Evolutionary conservation across 2,797 vertebrate species (phyloP).

Genomic region (Sebastes diaconus): DNA sequence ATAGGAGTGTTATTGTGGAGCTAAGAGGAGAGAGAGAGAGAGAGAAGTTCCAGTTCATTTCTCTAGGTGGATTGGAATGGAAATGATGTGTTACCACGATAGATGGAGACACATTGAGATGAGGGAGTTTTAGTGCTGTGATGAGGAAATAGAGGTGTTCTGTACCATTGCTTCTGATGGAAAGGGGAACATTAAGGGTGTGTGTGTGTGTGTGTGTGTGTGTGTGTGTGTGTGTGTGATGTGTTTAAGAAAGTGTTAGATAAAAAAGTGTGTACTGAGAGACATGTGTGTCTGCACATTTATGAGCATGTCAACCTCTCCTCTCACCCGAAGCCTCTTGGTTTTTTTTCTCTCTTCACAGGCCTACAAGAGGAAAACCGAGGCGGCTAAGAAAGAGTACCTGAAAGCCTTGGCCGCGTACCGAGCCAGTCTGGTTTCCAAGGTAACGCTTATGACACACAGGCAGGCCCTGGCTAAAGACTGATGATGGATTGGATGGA

Average conservation of each 20-base stretch:
- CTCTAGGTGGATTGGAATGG: slow-evolving; percentile 80
- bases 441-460: slow-evolving; percentile 88
- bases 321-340: slow-evolving; percentile 63
- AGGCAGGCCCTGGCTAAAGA: slow-evolving; percentile 64
- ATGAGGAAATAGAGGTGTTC: slow-evolving; percentile 81
- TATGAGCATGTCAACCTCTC: slow-evolving; percentile 57
- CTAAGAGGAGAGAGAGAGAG: slow-evolving; percentile 39
- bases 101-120: slow-evolving; percentile 79
- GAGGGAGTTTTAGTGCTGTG: slow-evolving; percentile 77
- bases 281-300: slow-evolving; percentile 33
- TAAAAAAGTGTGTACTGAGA: slow-evolving; percentile 17
- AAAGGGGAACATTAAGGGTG: slow-evolving; percentile 64
- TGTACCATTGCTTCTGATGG: slow-evolving; percentile 78
- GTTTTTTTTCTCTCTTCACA: slow-evolving; percentile 77
- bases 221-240: slow-evolving; percentile 7
- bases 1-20: slow-evolving; percentile 68
- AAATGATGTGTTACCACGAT: slow-evolving; percentile 78
- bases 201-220: slow-evolving; percentile 19
- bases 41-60: slow-evolving; percentile 78
- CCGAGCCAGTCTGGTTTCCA: slow-evolving; percentile 98
- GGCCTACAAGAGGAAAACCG: slow-evolving; percentile 99
- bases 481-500: slow-evolving; percentile 79
- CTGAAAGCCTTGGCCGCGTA: slow-evolving; percentile 98
- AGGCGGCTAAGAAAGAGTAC: slow-evolving; percentile 99
- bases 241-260: slow-evolving; percentile 46